phyloP scores from a whole-genome alignment of 2,113 vertebrate genomes.

The Sapajus apella region DNA sequence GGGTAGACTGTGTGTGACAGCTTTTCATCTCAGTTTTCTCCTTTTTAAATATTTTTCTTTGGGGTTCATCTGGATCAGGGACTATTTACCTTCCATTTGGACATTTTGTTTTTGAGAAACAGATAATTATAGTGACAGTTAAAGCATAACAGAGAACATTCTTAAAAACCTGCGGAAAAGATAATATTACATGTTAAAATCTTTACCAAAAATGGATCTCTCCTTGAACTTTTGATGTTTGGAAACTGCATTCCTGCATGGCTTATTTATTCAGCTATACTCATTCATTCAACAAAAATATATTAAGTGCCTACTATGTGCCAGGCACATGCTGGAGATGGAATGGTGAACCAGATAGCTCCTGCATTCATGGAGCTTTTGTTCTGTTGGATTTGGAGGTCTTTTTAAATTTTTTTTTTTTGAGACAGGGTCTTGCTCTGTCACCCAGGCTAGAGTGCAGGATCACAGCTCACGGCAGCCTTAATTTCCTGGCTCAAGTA shows the following conservation, averaged over 20 bases:
- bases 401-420: not conserved
- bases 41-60: not conserved
- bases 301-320: not conserved
- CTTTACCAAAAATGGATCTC: slow-evolving; percentile 47
- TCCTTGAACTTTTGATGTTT: slow-evolving; percentile 52
- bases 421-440: too few species aligned
- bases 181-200: slow-evolving; percentile 44
- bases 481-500: too few species aligned
- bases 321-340: not conserved
- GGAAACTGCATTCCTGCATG: not conserved
- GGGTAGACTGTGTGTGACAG: not conserved
- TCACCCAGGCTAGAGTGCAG: too few species aligned
- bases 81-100: slow-evolving; percentile 4
- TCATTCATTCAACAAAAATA: not conserved
- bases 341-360: not conserved
- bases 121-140: slow-evolving; percentile 37
- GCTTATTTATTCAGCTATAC: slow-evolving; percentile 16
- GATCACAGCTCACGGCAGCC: too few species aligned
- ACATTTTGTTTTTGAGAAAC: slow-evolving; percentile 49
- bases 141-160: slow-evolving; percentile 2
- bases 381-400: not conserved
- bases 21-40: not conserved
- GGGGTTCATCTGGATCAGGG: not conserved
- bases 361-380: not conserved
- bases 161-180: not conserved